These are phyloP conservation scores for Actinia tenebrosa DNA, from an alignment of 64 coral and sea anemone species.

Conservation along the genomic window DNA sequence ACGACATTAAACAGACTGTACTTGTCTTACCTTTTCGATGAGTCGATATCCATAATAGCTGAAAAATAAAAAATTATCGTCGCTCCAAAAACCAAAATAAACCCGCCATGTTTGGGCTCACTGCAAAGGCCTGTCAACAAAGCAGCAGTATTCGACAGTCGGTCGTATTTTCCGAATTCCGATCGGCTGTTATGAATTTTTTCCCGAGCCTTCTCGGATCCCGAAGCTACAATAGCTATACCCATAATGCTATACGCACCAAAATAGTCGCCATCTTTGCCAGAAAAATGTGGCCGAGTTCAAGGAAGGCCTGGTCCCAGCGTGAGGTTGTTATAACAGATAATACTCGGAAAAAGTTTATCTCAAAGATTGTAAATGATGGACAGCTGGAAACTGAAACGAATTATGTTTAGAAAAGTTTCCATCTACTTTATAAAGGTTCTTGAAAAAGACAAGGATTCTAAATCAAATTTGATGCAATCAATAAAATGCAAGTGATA, in stretches of 20 bases:
- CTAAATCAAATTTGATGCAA: too few relatives aligned
- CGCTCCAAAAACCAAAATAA: constrained; percentile 1
- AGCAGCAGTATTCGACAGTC: neutral
- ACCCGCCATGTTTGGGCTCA: constrained; percentile 7
- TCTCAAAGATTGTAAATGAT: too few relatives aligned
- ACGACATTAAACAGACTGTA: constrained; percentile 9
- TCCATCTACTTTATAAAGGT: too few relatives aligned
- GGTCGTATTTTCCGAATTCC: constrained; percentile 2
- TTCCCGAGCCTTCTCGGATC: constrained; percentile 8
- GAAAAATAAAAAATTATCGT: neutral
- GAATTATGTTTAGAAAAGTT: too few relatives aligned
- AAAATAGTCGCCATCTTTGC: neutral
- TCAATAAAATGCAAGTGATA: too few relatives aligned
- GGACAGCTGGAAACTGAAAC: too few relatives aligned
- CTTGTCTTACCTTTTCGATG: constrained; percentile 5
- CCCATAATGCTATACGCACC: constrained; percentile 12
- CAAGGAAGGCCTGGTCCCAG: neutral
- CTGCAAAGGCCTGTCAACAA: constrained; percentile 5
- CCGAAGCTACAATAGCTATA: neutral
- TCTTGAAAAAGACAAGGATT: too few relatives aligned
- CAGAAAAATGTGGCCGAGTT: neutral
- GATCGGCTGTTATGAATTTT: neutral
- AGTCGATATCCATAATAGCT: neutral
- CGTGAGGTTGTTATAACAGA: neutral
- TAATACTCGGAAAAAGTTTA: too few relatives aligned